Evolutionary conservation across 2,888 invertebrate genomes (phyloP), one percentile per base, ranked within the genome.

Genomic region (Drosophila colorata): DNA sequence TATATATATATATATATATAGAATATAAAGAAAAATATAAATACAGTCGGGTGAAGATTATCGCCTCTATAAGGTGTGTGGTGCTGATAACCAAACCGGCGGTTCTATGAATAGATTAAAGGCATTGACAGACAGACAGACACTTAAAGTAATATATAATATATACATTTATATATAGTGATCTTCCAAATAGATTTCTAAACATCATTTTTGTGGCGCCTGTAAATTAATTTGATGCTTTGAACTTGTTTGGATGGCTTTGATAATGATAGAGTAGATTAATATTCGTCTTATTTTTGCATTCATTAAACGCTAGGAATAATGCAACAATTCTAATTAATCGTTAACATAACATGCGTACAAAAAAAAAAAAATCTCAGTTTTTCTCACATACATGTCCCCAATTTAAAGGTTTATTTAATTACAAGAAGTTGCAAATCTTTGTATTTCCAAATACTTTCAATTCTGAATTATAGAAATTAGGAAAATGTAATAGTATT

Each of bases 241-340:
- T 74, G 74, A 78, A 73, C 78, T 78, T 78, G 74, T 78, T 74
- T 73, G 67, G 56, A 37, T 65, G 56, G 16, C 52, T 25, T 16
- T 28, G 38, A 14, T 13, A 38, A 41, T 65, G 41, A 56, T 57
- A 11, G 47, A 33, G 33, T 40, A 40, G 43, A 44, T 25, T 18
- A 23, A 25, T 33, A 16, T 2, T 16, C 20, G 43, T 33, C 25
- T 53, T 43, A 2, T 11, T 18, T 18, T 33, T 13, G 14, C 5
- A 41, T 41, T 18, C 16, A 14, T 37, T 1, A 38, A 18, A 18
- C 4, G 9, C 38, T 4, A 20, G 18, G 6, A 18, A 18, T 5
- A 40, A 8, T 11, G 13, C 33, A 33, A 33, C 11, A 33, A 33
- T 4, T 11, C 33, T 33, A 4, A 33, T 33, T 33, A 33, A 4